Percentiles rank a stretch among this genome's conserved stretches.
Evolutionary conservation across 1,140 invertebrate species (phyloP).

Genomic region (Hestina assimilis): DNA sequence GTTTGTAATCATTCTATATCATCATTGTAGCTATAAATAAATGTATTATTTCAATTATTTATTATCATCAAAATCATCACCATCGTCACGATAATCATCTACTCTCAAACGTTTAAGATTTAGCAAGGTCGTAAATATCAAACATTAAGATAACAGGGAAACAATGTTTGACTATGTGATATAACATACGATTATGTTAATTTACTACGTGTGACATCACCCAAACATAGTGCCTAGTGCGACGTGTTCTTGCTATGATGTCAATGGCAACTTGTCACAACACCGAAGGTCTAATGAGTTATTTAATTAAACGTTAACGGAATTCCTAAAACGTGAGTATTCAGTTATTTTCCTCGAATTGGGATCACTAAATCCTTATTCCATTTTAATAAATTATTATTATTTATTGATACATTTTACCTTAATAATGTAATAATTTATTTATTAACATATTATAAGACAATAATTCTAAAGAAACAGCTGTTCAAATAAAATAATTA

Average conservation of each 20-base stretch:
- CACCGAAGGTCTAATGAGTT: constrained; percentile 20
- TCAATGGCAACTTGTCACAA: constrained; percentile 31
- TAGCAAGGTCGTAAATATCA: neutral
- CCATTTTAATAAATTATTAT: neutral
- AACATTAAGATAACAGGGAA: constrained; percentile 28
- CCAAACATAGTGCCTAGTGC: constrained; percentile 3
- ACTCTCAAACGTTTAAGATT: neutral
- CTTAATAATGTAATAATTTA: too few relatives aligned
- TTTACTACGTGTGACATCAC: constrained; percentile 63
- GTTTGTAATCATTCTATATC: too few relatives aligned
- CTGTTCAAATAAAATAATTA: too few relatives aligned
- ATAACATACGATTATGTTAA: constrained; percentile 53
- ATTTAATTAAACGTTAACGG: constrained; percentile 31
- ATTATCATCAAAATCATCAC: too few relatives aligned
- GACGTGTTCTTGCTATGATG: constrained; percentile 7
- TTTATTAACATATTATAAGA: too few relatives aligned
- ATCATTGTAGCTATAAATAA: too few relatives aligned
- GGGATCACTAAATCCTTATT: neutral
- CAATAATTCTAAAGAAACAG: too few relatives aligned
- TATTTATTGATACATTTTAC: neutral
- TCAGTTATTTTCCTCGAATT: constrained; percentile 22
- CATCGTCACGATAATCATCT: neutral
- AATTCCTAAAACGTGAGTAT: constrained; percentile 23
- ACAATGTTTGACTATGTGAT: constrained; percentile 38
- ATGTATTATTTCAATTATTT: too few relatives aligned